A percentile compares a stretch with the other conserved stretches of the same genome.
These are phyloP conservation scores for Rafetus swinhoei DNA, from an alignment of 2,113 vertebrate species.

Conservation along the genomic window DNA sequence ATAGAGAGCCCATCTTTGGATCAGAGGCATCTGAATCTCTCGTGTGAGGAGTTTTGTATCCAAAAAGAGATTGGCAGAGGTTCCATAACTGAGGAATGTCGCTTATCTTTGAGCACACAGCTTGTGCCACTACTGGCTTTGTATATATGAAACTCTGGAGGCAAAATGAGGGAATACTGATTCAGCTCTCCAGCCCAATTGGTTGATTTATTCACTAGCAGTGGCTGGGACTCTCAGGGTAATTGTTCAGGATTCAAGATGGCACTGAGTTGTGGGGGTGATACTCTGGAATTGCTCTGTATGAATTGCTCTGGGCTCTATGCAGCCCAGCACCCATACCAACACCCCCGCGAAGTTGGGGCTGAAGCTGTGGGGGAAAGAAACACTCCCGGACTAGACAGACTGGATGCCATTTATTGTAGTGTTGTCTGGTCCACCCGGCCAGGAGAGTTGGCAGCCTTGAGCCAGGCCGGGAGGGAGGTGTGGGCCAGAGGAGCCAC, in stretches of 20 bases:
- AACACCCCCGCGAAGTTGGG: too few relatives aligned
- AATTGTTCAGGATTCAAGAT: rapidly evolving
- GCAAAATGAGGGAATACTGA: rapidly evolving
- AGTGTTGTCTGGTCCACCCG: too few relatives aligned
- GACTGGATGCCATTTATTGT: too few relatives aligned
- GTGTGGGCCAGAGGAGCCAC: too few relatives aligned
- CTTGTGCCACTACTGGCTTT: rapidly evolving
- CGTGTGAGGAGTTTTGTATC: not conserved
- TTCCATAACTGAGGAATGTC: not conserved
- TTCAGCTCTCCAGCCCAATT: not conserved
- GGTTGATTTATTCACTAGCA: rapidly evolving
- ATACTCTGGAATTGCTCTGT: rapidly evolving
- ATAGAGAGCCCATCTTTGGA: not conserved
- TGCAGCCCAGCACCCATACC: too few relatives aligned
- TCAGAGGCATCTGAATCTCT: not conserved
- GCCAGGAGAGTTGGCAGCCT: too few relatives aligned
- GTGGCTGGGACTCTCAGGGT: rapidly evolving
- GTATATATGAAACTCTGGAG: rapidly evolving
- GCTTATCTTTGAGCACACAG: rapidly evolving
- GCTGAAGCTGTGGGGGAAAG: too few relatives aligned
- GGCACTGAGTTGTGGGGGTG: too few relatives aligned
- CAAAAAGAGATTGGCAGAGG: not conserved
- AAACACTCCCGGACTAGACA: too few relatives aligned
- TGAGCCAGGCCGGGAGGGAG: too few relatives aligned
- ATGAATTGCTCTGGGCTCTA: too few relatives aligned